Conservation (phyloP, 2,888 invertebrate genomes). For the Sphinx pinastri region DNA sequence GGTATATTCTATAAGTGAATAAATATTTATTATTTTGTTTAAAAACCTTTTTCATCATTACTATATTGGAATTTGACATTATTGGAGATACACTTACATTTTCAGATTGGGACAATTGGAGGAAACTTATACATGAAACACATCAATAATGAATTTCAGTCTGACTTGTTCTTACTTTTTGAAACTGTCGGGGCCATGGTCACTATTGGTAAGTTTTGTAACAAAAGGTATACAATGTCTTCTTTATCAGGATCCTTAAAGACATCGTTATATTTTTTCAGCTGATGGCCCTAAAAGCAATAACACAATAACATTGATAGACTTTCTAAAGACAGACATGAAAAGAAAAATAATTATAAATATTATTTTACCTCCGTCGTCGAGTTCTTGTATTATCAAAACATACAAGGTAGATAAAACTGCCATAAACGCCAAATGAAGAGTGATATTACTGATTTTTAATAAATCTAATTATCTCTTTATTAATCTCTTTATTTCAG, state of each 20-base stretch:
- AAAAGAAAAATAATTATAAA: conserved; percentile 86
- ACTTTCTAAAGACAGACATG: conserved; percentile 86
- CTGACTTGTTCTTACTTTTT: conserved; percentile 88
- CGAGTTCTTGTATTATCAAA: conserved; percentile 79
- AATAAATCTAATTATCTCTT: conserved; percentile 15
- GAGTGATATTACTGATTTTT: conserved; percentile 22
- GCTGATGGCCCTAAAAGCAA: conserved; percentile 49
- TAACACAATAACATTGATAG: conserved; percentile 63
- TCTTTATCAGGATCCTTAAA: too few species aligned
- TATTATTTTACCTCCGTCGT: conserved; percentile 83
- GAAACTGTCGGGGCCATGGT: conserved; percentile 79
- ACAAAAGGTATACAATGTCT: neutral
- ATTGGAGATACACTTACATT: too few species aligned
- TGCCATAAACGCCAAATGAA: neutral
- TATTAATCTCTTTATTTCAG: too few species aligned
- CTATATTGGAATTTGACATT: too few species aligned
- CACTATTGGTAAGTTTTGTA: conserved; percentile 66
- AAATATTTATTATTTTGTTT: too few species aligned
- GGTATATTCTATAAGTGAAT: too few species aligned
- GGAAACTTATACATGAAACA: conserved; percentile 88
- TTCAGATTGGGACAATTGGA: conserved; percentile 87
- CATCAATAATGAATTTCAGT: conserved; percentile 88
- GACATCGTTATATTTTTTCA: conserved; percentile 34
- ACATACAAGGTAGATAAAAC: conserved; percentile 86
- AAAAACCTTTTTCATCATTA: too few species aligned